Base-by-base conservation (phyloP, 2,797 vertebrate genomes). In the Distichodus sexfasciatus region DNA sequence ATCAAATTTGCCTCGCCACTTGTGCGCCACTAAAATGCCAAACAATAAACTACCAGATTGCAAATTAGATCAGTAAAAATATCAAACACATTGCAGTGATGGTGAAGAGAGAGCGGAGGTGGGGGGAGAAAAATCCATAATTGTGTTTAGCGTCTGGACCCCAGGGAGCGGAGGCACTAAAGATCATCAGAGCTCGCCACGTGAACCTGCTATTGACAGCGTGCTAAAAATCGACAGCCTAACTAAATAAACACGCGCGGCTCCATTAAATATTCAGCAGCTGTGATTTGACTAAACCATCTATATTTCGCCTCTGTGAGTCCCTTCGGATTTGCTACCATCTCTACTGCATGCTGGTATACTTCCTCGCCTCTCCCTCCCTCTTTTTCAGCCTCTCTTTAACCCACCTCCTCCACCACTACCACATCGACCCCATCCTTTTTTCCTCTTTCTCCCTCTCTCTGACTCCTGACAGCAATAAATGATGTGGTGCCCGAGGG, bases 21-120 rank as follows among this genome's bases (percentile, higher is more conserved):
- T 97, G 94, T 97, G 94, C 92, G 90, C 94, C 94, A 94, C 96
- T 96, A 97, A 98, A 99, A 99, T 98, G 95, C 96, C 96, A 98
- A 96, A 98, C 96, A 98, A 99, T 99, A 99, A 99, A 98, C 94
- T 98, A 97, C 93, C 97, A 97, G 96, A 95, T 97, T 98, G 96
- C 95, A 98, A 99, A 99, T 99, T 98, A 98, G 97, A 98, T 99
- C 96, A 98, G 94, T 95, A 94, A 95, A 97, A 98, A 99, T 98
- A 98, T 98, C 97, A 97, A 97, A 96, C 94, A 94, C 95, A 94
- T 96, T 94, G 95, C 92, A 84, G 94, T 94, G 95, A 88, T 90
- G 86, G 76, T 26, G 69, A 47, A 71, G 65, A 59, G 64, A 71
- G 65, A 59, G 64, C 29, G 67, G 48, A 54, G 59, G 41, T 46